Conservation (phyloP, 2,113 vertebrate genomes). For the Barbus barbus region DNA sequence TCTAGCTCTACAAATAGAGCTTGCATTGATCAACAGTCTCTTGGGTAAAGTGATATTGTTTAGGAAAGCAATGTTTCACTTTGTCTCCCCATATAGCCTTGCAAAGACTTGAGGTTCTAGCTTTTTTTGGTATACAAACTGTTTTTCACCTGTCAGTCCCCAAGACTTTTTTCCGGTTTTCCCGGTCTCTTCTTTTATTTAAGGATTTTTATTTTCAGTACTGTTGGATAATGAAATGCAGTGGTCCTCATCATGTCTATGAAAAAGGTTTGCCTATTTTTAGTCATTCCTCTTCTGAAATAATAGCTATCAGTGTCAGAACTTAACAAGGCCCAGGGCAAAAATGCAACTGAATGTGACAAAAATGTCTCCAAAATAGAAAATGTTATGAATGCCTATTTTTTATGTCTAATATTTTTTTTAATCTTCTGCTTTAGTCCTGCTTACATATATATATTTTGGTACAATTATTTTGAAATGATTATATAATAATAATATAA, state of each 20-base stretch:
- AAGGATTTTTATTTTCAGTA: not conserved
- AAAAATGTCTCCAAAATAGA: not conserved
- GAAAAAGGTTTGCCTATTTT: not conserved
- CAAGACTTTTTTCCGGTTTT: not conserved
- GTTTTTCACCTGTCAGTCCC: not conserved
- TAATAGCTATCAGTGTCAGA: not conserved
- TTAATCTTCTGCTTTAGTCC: not conserved
- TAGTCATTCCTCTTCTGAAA: not conserved
- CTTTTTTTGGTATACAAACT: constrained; percentile 17
- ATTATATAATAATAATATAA: too few species aligned
- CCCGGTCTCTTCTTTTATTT: not conserved
- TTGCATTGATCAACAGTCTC: constrained; percentile 58
- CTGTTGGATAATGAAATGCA: not conserved
- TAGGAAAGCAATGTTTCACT: constrained; percentile 58
- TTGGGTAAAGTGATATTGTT: constrained; percentile 57
- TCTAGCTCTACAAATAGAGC: constrained; percentile 58
- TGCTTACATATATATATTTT: too few species aligned
- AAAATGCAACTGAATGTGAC: not conserved
- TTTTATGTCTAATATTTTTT: too few species aligned
- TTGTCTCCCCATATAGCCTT: constrained; percentile 51
- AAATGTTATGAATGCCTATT: too few species aligned
- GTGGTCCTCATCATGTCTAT: not conserved
- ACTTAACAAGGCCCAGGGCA: not conserved
- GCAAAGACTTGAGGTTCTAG: constrained; percentile 20
- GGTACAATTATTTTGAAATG: too few species aligned